Base-by-base conservation (phyloP, 2,113 vertebrate species). In the Silurus asotus region DNA sequence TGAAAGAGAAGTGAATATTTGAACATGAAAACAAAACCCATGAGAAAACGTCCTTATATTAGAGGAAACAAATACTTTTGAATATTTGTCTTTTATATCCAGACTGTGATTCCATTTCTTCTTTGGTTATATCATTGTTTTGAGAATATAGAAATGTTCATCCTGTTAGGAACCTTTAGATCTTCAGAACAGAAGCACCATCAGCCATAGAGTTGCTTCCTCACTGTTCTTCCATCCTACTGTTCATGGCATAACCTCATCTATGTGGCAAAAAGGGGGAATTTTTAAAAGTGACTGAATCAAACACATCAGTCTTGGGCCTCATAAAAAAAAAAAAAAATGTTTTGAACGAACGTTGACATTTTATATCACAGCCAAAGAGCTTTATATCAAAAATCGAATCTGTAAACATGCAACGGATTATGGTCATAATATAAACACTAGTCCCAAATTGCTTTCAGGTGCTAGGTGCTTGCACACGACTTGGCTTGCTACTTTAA, bases 101-200 rank as follows among this genome's bases (percentile, higher is more conserved):
- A 91, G 83, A 87, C 48, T 89, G 88, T 90, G 89, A 80, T 89
- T 53, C 72, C 62, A 58, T 84, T 90, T 84, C 75, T 77, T 89
- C 79, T 88, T 90, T 83, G 87, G 84, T 92, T 90, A 92, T 90
- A 88, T 92, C 87, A 93, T 87, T 88, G 80, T 91, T 88, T 87
- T 83, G 76, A 51, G 51, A 77, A 90, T 92, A 90, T 90, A 88
- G 67, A 90, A 90, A 87, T 86, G 48, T 28, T 70, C 20, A 72
- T 49, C 70, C 7, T 9, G 19, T 70, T 70, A 37, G 37, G 37
- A 37, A 37, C 37, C 37, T 2, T 37, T 2, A 37, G 37, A 37
- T 37, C 37, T 37, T 37, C 37, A 37, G 37, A 37, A 37, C 37
- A 37, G 37, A 37, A 37, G 37, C 37, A 37, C 37, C 37, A 37